Conservation (phyloP, 2,888 invertebrate species). For the Germaria angustata region DNA sequence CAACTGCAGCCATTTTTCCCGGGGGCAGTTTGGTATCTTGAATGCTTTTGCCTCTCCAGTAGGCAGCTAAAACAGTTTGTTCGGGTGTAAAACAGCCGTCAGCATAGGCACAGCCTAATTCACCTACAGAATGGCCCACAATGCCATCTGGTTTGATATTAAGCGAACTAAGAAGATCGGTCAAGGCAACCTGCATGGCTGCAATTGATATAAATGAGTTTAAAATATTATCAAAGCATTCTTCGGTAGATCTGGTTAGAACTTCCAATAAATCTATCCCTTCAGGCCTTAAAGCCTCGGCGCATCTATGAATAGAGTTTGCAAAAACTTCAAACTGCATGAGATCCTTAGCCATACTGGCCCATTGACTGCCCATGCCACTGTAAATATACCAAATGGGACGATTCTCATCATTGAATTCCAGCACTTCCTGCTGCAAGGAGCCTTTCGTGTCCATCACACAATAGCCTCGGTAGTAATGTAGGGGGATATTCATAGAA, state of each 20-base stretch:
- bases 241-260: constrained; percentile 87
- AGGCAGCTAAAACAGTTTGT: constrained; percentile 96
- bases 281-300: constrained; percentile 88
- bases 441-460: constrained; percentile 83
- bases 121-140: constrained; percentile 91
- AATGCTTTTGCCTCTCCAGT: constrained; percentile 93
- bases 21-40: constrained; percentile 86
- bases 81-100: constrained; percentile 97
- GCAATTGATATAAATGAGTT: constrained; percentile 97
- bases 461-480: constrained; percentile 90
- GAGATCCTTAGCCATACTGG: constrained; percentile 94
- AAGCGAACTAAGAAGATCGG: constrained; percentile 88
- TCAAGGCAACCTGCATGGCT: constrained; percentile 97
- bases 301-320: constrained; percentile 87
- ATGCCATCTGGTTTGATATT: constrained; percentile 95
- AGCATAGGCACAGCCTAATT: constrained; percentile 94
- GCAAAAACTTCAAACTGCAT: constrained; percentile 91
- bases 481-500: constrained; percentile 85
- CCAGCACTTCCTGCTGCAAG: constrained; percentile 81
- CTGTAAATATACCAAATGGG: constrained; percentile 97
- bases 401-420: constrained; percentile 83
- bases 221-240: constrained; percentile 90
- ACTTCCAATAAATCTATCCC: constrained; percentile 91
- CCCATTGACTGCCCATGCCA: constrained; percentile 99
- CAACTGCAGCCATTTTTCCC: constrained; percentile 96